Evolutionary conservation across 1,140 invertebrate genomes (phyloP), one percentile per base, ranked within the genome.

Genomic region (Papilio polytes): DNA sequence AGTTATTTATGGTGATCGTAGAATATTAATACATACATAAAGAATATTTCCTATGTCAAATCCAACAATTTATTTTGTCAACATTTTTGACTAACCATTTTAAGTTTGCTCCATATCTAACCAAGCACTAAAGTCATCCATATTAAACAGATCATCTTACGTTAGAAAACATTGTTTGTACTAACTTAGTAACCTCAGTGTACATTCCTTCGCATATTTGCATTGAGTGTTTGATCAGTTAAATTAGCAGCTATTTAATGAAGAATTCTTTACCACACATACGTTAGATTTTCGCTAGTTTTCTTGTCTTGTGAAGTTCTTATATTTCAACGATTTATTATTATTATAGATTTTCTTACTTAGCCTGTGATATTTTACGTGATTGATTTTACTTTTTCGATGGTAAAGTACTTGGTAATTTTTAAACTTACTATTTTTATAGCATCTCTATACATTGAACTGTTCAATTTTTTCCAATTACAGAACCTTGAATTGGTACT

Each of bases 171-270:
- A 63, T 26, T 63, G n/a, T 56, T n/a, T 9, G 53, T 56, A n/a
- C 18, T 18, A 18, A 56, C 53, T 56, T n/a, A 20, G n/a, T 56
- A 56, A n/a, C 26, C 13, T 26, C 59, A 26, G 59, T 31, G 10
- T 22, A 56, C 53, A 18, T 56, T 63, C 22, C 59, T 63, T 13
- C 22, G 22, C 10, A 63, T 63, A 63, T 63, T 63, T 63, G 22
- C 22, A 70, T 6, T 31, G 22, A 36, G 22, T 70, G 22, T 26
- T 31, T 22, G 10, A 66, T 31, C 13, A 3, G 26, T 22, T 3
- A 63, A 63, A 63, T 63, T 63, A 63, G 59, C 59, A 63, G 20
- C 59, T 26, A 18, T n/a, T 63, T 63, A 63, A 22, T 63, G 10
- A 63, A 63, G 59, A 63, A 63, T 63, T 63, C 3, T 59, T 22